Base-by-base conservation (phyloP, 23 tunicate genomes). In the Trididemnum nubilum region DNA sequence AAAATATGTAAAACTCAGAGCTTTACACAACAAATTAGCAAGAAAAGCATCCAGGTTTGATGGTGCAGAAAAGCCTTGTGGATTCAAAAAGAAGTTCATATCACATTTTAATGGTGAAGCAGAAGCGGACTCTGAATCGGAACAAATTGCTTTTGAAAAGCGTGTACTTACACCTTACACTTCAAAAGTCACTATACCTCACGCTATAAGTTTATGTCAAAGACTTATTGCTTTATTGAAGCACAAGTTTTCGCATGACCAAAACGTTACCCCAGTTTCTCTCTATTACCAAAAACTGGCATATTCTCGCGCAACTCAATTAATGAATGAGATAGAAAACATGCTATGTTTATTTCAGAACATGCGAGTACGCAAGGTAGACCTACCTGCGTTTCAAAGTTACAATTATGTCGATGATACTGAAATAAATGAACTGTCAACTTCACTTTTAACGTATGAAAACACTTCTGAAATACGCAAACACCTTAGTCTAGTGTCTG, bases 221-320 rank as follows among this genome's bases (percentile, higher is more conserved):
- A 61, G 26, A 3, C 67, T 61, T 22, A 15, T 61, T 61, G 22
- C 31, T 33, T 30, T 7, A 4, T 67, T 67, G 33, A 24, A 31
- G 3, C 33, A 67, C n/a, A 67, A 67, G 33, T 7, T 33, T 7
- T 3, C 38, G 7, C 33, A 67, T 33, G 31, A 37, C 22, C 7
- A 33, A 12, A 33, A 24, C 37, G 38, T 24, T 3, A 31, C 74
- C 15, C 74, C 74, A 5, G 74, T 33, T 67, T 32, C 74, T 67
- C 18, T 67, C 9, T 67, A 67, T 33, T 67, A 67, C n/a, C 38
- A 67, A 67, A 31, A 67, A 33, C 22, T 67, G 15, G 74, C 22
- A 31, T 33, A 31, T 67, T 31, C 74, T 5, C 12, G 22, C 7
- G 3, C 33, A 7, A 67, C 7, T 2, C 5, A 67, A 9, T 7